These are phyloP conservation scores for Thryonomys swinderianus DNA, from an alignment of 2,113 vertebrate genomes.

Conservation along the genomic window DNA sequence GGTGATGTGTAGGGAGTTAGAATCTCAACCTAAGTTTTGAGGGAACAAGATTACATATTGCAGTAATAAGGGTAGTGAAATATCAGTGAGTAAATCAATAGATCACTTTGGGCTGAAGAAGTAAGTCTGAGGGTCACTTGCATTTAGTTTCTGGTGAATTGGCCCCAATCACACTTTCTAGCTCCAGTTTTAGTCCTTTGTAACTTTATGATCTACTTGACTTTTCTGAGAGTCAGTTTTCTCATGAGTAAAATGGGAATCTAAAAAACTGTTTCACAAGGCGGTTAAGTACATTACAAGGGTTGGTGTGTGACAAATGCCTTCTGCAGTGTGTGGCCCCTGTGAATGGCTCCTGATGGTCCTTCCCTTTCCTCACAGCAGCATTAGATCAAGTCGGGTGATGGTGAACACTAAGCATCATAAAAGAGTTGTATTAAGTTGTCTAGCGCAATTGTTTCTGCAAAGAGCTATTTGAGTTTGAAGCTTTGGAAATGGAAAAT, in stretches of 20 bases:
- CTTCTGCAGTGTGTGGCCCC: background rate
- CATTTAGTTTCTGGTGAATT: background rate
- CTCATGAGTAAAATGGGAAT: background rate
- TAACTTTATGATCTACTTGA: background rate
- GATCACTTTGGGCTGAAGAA: background rate
- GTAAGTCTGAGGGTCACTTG: background rate
- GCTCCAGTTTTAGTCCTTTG: background rate
- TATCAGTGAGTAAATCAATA: background rate
- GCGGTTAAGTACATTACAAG: background rate
- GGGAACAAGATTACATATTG: background rate
- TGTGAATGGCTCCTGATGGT: background rate
- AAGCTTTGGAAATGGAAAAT: conserved; percentile 81
- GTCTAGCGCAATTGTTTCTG: conserved; percentile 68
- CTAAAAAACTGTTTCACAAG: background rate
- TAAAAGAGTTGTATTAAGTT: conserved; percentile 64
- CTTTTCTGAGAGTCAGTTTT: background rate
- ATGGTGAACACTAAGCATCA: background rate
- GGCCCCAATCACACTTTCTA: background rate
- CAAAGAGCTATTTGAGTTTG: conserved; percentile 72
- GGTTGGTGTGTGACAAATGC: background rate
- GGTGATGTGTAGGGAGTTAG: background rate
- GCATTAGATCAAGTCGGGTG: background rate
- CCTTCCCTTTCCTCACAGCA: background rate
- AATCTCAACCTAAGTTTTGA: background rate
- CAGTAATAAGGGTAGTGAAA: background rate